Evolutionary conservation across 2,797 vertebrate species (phyloP).

Genomic region (Ptychobarbus kaznakovi): DNA sequence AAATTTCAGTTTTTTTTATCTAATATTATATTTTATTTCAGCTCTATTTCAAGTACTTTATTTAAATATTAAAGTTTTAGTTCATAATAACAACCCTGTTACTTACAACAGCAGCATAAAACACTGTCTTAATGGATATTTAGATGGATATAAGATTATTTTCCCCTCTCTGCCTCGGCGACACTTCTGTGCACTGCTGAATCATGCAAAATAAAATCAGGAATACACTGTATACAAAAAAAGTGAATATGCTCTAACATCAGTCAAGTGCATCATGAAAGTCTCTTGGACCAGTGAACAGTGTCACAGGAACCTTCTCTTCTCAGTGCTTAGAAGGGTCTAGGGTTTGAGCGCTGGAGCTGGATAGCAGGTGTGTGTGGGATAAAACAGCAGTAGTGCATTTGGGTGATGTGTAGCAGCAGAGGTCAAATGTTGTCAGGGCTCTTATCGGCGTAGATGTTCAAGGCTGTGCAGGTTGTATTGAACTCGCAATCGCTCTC

Average conservation of each 20-base stretch:
- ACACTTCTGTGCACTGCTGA: too few relatives aligned
- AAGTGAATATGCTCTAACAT: background rate
- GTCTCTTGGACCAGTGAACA: background rate
- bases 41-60: background rate
- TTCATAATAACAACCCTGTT: background rate
- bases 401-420: background rate
- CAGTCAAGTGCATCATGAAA: background rate
- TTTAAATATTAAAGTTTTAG: background rate
- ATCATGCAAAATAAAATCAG: background rate
- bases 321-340: background rate
- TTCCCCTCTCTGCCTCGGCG: background rate
- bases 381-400: constrained; percentile 8
- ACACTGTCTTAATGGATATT: background rate
- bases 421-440: constrained; percentile 13
- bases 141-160: background rate
- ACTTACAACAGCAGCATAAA: background rate
- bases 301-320: background rate
- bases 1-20: too few relatives aligned
- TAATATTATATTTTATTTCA: too few relatives aligned
- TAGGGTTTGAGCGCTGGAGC: background rate
- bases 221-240: background rate
- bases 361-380: background rate
- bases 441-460: background rate
- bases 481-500: constrained; percentile 1
- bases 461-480: background rate